These are phyloP conservation scores for Heliconius eleuchia DNA, from an alignment of 1,140 invertebrate genomes.

Conservation along the genomic window DNA sequence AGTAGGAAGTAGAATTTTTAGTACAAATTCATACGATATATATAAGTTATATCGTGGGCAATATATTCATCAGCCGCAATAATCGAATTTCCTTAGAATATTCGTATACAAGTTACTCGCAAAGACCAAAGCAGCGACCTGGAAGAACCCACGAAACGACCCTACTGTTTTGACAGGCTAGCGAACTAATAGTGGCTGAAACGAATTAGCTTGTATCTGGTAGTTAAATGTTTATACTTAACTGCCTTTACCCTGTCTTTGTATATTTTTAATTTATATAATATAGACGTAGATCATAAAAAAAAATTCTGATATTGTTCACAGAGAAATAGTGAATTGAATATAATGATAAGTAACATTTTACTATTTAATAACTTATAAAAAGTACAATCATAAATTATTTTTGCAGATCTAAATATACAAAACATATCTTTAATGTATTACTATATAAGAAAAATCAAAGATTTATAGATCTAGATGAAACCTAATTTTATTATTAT, in stretches of 20 bases:
- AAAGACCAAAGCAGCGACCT: slow-evolving; percentile 52
- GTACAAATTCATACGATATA: neutral
- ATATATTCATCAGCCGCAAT: neutral
- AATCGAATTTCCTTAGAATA: slow-evolving; percentile 12
- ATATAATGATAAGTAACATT: too few species aligned
- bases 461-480: too few species aligned
- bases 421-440: too few species aligned
- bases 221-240: slow-evolving; percentile 29
- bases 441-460: too few species aligned
- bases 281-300: neutral
- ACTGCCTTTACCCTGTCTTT: neutral
- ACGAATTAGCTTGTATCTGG: slow-evolving; percentile 45
- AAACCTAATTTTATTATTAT: too few species aligned
- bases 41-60: neutral
- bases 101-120: neutral
- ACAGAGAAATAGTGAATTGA: too few species aligned
- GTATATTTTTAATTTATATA: too few species aligned
- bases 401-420: too few species aligned
- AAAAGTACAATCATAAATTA: too few species aligned
- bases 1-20: neutral
- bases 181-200: slow-evolving; percentile 58
- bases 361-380: too few species aligned
- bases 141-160: slow-evolving; percentile 53
- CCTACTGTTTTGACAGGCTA: slow-evolving; percentile 63
- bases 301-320: neutral